These are phyloP conservation scores for Anhinga anhinga DNA, from an alignment of 2,113 vertebrate species.

Conservation along the genomic window DNA sequence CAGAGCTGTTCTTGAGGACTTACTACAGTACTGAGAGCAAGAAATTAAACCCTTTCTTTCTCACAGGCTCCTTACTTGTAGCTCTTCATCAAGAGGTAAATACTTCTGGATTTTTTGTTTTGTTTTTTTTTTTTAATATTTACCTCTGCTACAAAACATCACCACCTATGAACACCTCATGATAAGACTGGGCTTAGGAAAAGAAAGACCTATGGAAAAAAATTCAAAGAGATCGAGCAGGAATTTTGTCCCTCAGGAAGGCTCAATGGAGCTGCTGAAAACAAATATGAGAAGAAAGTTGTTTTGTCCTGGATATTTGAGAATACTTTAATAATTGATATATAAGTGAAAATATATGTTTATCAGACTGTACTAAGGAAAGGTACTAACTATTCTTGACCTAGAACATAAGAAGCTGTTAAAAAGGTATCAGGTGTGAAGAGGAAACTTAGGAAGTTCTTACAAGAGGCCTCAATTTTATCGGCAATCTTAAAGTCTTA, in stretches of 20 bases:
- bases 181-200: not conserved
- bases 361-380: not conserved
- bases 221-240: not conserved
- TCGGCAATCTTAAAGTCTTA: not conserved
- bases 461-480: not conserved
- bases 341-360: not conserved
- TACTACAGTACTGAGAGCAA: not conserved
- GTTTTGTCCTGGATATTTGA: not conserved
- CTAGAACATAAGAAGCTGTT: not conserved
- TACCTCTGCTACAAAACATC: not conserved
- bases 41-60: not conserved
- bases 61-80: not conserved
- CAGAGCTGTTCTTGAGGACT: not conserved
- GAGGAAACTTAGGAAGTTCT: not conserved
- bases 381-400: not conserved
- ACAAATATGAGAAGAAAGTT: not conserved
- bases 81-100: not conserved
- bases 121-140: not conserved
- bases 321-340: not conserved
- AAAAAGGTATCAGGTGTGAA: not conserved
- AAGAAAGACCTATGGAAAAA: not conserved
- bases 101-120: not conserved
- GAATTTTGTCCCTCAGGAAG: not conserved
- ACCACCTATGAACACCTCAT: not conserved
- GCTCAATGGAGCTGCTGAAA: not conserved